Evolutionary conservation across 2,797 vertebrate species (phyloP).

Genomic region (Acanthurus lineatus): DNA sequence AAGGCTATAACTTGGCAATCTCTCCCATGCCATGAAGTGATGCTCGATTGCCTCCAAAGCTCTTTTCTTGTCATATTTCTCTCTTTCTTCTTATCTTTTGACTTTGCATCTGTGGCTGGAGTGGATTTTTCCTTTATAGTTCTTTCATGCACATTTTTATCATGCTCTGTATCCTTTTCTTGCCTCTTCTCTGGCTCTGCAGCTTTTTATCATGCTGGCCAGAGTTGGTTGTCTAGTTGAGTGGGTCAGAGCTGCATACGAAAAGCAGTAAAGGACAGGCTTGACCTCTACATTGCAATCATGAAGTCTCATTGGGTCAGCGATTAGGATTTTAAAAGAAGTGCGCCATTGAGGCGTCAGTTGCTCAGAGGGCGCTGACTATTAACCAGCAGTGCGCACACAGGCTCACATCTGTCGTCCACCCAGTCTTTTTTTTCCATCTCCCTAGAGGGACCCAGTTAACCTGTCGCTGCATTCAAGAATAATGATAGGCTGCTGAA

Average conservation of each 20-base stretch:
- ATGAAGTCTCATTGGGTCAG: conserved; percentile 71
- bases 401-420: conserved; percentile 8
- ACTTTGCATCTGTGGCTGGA: conserved; percentile 2
- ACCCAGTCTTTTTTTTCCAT: conserved; percentile 8
- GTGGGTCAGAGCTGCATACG: conserved; percentile 58
- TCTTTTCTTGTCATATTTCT: neutral
- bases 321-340: conserved; percentile 74
- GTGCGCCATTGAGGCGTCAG: conserved; percentile 58
- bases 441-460: conserved; percentile 65
- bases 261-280: conserved; percentile 60
- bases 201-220: conserved; percentile 54
- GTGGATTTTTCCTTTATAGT: conserved; percentile 8
- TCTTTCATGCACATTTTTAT: conserved; percentile 1
- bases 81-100: neutral
- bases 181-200: conserved; percentile 12
- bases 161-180: conserved; percentile 23
- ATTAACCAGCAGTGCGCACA: conserved; percentile 44
- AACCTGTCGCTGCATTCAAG: conserved; percentile 63
- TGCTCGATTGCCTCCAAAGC: neutral
- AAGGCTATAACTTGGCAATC: neutral
- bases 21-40: neutral
- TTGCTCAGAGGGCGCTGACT: conserved; percentile 61
- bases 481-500: conserved; percentile 78
- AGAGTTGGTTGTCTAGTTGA: conserved; percentile 44
- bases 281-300: conserved; percentile 75